Conservation (phyloP, 2,113 vertebrate species). For the Deroptyus accipitrinus region DNA sequence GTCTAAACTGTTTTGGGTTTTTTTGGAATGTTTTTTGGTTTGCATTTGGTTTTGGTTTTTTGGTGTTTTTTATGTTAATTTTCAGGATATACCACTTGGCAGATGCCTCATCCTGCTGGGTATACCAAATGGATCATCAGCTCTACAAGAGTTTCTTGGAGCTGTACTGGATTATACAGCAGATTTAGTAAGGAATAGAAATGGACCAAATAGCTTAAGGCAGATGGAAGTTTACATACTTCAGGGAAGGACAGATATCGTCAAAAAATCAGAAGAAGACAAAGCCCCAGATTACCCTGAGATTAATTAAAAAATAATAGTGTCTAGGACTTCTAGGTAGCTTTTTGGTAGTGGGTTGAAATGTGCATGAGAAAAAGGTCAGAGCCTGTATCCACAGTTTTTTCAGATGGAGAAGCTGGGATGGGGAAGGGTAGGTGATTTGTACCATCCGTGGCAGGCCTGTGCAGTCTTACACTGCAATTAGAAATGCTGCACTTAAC, state of each 20-base stretch:
- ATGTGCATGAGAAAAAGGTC: not conserved
- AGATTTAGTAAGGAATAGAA: not conserved
- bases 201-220: not conserved
- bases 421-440: not conserved
- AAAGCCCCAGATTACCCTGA: not conserved
- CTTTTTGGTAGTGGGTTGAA: not conserved
- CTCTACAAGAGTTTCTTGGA: not conserved
- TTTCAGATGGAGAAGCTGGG: not conserved
- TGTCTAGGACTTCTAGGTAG: not conserved
- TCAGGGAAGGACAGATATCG: not conserved
- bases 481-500: not conserved
- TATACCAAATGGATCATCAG: not conserved
- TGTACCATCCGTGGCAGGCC: not conserved
- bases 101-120: not conserved
- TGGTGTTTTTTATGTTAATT: not conserved
- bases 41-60: not conserved
- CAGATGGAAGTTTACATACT: not conserved
- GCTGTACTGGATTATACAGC: not conserved
- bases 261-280: not conserved
- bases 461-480: not conserved
- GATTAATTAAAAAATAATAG: not conserved
- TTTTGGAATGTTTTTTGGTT: not conserved
- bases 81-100: not conserved
- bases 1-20: not conserved
- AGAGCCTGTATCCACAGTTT: accelerated